Conservation (phyloP, 2,888 invertebrate species). For the Labia minor region DNA sequence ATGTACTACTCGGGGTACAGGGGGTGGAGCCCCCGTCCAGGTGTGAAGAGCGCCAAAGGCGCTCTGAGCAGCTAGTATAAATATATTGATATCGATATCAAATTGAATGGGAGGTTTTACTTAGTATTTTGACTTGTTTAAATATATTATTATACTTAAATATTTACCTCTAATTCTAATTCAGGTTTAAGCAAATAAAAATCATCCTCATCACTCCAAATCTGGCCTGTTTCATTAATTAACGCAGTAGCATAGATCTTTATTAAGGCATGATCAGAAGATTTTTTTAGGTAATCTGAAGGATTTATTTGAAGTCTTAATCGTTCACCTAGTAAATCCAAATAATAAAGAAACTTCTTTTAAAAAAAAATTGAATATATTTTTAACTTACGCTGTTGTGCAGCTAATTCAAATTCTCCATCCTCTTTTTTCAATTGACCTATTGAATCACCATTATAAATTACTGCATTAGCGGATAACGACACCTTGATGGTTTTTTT, state of each 20-base stretch:
- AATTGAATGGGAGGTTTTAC: too few relatives aligned
- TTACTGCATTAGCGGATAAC: slow-evolving; percentile 52
- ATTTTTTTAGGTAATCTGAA: slow-evolving; percentile 56
- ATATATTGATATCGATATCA: too few relatives aligned
- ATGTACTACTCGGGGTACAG: too few relatives aligned
- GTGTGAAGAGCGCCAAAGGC: too few relatives aligned
- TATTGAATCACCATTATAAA: slow-evolving; percentile 56
- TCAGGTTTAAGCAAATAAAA: slow-evolving; percentile 57
- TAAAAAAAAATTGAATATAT: too few relatives aligned
- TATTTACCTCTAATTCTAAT: slow-evolving; percentile 51
- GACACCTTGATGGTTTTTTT: slow-evolving; percentile 51
- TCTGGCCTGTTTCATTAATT: slow-evolving; percentile 60
- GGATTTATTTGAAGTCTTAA: slow-evolving; percentile 50
- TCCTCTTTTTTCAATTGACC: slow-evolving; percentile 51
- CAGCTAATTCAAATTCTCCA: slow-evolving; percentile 40
- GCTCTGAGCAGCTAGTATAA: too few relatives aligned
- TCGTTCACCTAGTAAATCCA: slow-evolving; percentile 40
- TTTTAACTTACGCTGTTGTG: too few relatives aligned
- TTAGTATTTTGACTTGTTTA: too few relatives aligned
- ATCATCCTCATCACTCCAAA: slow-evolving; percentile 63
- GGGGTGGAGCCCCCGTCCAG: too few relatives aligned
- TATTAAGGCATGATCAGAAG: slow-evolving; percentile 58
- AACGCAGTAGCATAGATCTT: slow-evolving; percentile 62
- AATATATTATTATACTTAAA: too few relatives aligned
- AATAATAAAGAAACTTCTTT: too few relatives aligned